A percentile compares a stretch with the other conserved stretches of the same genome.
Evolutionary conservation across 1,140 invertebrate genomes (phyloP).

Genomic region (Lepidurus arcticus): DNA sequence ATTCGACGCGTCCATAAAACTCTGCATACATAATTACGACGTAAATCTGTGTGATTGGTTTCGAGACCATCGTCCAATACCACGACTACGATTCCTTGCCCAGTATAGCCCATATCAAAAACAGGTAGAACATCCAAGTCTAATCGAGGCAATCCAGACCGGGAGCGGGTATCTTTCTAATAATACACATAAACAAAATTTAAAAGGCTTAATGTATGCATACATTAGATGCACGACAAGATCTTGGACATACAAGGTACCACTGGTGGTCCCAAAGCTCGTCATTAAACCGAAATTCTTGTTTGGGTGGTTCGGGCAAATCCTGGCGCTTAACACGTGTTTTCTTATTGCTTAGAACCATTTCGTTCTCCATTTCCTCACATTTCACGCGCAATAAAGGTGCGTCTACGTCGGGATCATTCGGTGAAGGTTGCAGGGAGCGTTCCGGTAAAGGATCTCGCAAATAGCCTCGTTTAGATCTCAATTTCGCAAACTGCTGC

Average conservation of each 20-base stretch:
- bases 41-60: constrained; percentile 70
- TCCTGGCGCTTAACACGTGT: not conserved
- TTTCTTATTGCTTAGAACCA: not conserved
- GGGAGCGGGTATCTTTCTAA: constrained; percentile 59
- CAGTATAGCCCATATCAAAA: constrained; percentile 71
- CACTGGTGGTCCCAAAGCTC: constrained; percentile 80
- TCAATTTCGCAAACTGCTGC: constrained; percentile 55
- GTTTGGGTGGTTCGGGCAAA: constrained; percentile 25
- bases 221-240: no score
- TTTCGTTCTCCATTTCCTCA: not conserved
- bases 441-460: constrained; percentile 6
- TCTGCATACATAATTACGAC: constrained; percentile 67
- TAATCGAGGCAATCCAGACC: constrained; percentile 54
- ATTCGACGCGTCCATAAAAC: not conserved
- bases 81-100: constrained; percentile 68
- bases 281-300: constrained; percentile 62
- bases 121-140: constrained; percentile 72
- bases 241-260: constrained; percentile 70
- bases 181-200: constrained; percentile 39
- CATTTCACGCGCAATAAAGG: constrained; percentile 28
- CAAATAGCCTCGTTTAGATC: constrained; percentile 58
- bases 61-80: constrained; percentile 85
- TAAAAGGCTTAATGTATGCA: not conserved
- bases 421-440: not conserved
- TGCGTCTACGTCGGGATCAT: constrained; percentile 23